Evolutionary conservation across 37 sponge, comb jelly and placozoan species (phyloP).

Genomic region (Agelas oroides): DNA sequence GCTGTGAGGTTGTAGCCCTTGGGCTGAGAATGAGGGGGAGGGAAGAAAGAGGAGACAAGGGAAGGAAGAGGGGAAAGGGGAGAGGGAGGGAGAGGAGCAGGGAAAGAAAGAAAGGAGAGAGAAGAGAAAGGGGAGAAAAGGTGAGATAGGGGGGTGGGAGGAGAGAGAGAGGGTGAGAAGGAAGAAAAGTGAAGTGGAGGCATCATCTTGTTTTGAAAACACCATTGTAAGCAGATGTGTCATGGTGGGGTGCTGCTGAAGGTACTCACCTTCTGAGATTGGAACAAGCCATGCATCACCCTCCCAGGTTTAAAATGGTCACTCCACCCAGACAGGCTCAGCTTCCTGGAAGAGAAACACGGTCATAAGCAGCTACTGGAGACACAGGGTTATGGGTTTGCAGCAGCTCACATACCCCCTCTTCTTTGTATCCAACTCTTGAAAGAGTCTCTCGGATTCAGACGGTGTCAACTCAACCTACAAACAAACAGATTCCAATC

Average conservation of each 20-base stretch:
- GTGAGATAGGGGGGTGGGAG: too few relatives aligned
- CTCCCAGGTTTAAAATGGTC: slow-evolving; percentile 40
- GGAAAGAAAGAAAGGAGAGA: too few relatives aligned
- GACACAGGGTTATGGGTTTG: too few relatives aligned
- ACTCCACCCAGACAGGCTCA: slow-evolving; percentile 37
- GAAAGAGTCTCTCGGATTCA: slow-evolving; percentile 39
- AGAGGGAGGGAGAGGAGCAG: background rate
- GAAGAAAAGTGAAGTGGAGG: too few relatives aligned
- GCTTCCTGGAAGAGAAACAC: slow-evolving; percentile 3
- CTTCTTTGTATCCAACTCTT: slow-evolving; percentile 41
- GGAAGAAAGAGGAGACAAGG: slow-evolving; percentile 13
- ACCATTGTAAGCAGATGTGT: too few relatives aligned
- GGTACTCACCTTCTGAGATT: slow-evolving; percentile 9
- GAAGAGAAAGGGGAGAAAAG: too few relatives aligned
- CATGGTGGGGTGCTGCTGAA: too few relatives aligned
- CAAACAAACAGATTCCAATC: background rate
- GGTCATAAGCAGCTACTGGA: too few relatives aligned
- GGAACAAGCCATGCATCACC: slow-evolving; percentile 32
- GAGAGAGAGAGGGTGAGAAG: too few relatives aligned
- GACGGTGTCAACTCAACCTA: slow-evolving; percentile 29
- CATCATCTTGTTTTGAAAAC: too few relatives aligned
- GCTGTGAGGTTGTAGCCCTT: too few relatives aligned
- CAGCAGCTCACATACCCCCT: slow-evolving; percentile 32
- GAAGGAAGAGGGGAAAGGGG: background rate
- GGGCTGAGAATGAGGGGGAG: too few relatives aligned